Evolutionary conservation across 2,113 vertebrate genomes (phyloP), one percentile per base, ranked within the genome.

Genomic region (Megalops atlanticus): DNA sequence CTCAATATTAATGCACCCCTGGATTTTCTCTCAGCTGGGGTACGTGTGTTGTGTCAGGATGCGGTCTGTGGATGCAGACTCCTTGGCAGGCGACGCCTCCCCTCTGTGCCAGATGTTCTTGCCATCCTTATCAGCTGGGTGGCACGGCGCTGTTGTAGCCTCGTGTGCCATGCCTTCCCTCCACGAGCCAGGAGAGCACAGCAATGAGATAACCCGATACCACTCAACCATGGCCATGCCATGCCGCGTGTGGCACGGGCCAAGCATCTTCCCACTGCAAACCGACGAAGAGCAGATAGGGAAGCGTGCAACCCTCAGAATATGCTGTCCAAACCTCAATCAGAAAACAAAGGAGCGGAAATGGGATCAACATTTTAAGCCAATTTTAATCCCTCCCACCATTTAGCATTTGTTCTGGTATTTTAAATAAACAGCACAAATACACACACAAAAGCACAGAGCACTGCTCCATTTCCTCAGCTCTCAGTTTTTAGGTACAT

Each of bases 1-100:
- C 69, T 86, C 85, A 88, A 88, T 86, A 86, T 86, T 83, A 88
- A 88, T 88, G 85, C 75, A 77, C 74, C 38, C 49, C 80, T 64
- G 80, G 64, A 74, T 75, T 82, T 85, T 80, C 33, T 78, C 85
- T 86, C 76, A 7, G 54, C 76, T 64, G 83, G n/a, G n/a, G n/a
- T n/a, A n/a, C n/a, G n/a, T n/a, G n/a, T 74, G 76, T 85, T 54
- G 82, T 85, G 85, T 86, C 82, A 80, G 82, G 75, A 78, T 76
- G 27, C n/a, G 24, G 80, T 73, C 80, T 80, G 80, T 83, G 84
- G 52, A 84, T 83, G 79, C 80, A 54, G 82, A 81, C 73, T 76
- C 80, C 70, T 80, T 86, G 85, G 85, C 84, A 86, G 77, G 58
- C 79, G 82, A 85, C 77, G 78, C 74, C 84, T 82, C 80, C 72